A percentile compares a stretch with the other conserved stretches of the same genome.
phyloP scores from a whole-genome alignment of 92 coral and sea anemone species.

The Phymanthus crucifer region DNA sequence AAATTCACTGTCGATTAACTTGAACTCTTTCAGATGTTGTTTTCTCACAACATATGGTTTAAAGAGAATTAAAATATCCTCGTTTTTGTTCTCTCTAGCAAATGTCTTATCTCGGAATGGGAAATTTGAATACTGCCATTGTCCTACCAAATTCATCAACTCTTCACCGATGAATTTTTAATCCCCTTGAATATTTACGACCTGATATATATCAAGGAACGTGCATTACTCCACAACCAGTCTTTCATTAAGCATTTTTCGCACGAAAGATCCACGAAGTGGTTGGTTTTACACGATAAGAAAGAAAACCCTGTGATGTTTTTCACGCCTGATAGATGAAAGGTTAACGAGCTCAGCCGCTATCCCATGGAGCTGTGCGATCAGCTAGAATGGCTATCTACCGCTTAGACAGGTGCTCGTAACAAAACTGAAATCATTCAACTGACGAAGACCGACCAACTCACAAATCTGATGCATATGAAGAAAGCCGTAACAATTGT shows the following conservation, averaged over 20 bases:
- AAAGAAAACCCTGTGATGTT: background rate
- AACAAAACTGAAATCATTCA: constrained; percentile 21
- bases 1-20: background rate
- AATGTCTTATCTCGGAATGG: constrained; percentile 14
- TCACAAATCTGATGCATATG: constrained; percentile 38
- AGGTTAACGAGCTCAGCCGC: constrained; percentile 4
- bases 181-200: background rate
- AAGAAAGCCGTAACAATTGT: constrained; percentile 78
- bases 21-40: constrained; percentile 1
- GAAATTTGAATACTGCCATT: background rate
- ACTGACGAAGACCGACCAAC: background rate
- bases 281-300: background rate
- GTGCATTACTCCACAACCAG: background rate
- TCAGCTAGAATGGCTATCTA: constrained; percentile 11
- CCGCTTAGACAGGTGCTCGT: constrained; percentile 15
- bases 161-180: background rate
- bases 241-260: background rate
- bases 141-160: background rate
- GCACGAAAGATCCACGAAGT: background rate
- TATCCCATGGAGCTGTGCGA: constrained; percentile 28
- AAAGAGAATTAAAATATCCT: background rate
- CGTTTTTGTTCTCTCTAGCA: background rate
- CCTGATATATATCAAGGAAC: background rate
- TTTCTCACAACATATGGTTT: background rate
- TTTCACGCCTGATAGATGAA: constrained; percentile 6